Base-by-base conservation (phyloP, 2,797 vertebrate species). In the Sebastes jordani region DNA sequence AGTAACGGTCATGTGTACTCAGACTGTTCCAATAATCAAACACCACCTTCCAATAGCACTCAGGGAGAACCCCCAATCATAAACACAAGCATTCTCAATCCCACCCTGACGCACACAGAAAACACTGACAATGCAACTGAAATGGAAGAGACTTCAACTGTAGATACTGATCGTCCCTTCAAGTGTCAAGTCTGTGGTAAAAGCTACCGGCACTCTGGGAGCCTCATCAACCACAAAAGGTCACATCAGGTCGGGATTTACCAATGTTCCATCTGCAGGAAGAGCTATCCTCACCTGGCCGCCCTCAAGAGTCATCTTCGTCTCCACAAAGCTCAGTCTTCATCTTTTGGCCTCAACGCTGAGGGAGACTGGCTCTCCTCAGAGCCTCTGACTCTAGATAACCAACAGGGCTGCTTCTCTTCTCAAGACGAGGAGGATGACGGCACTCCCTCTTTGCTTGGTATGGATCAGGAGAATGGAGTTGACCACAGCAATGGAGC, bases 211-310 rank as follows among this genome's bases (percentile, higher is more conserved):
- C 98, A 98, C 84, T 97, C 97, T 1, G 98, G 97, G 61, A 99
- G 97, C 89, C 94, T 98, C 23, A 97, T 97, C 76, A 98, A 98
- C 91, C 97, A 99, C 93, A 97, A 97, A 76, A 95, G 97, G 75
- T 98, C 97, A n/a, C 98, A 99, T 85, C 96, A 97, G 86, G 96
- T 97, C 0, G 97, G 97, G 25, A 93, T 96, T 83, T 98, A 96
- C 88, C 95, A 96, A 78, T 98, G 97, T 29, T 96, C 97, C 1
- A 89, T 97, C 36, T 99, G 97, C 90, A 95, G 95, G 49, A 97
- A 97, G 78, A 97, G 91, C 64, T 97, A 97, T 72, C 96, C 96
- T 62, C 97, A 98, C 68, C 89, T 98, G 36, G 97, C 97, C 2
- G 97, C 97, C 10, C 92, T 99, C 38, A 97, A 96, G 59, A 97